phyloP scores from a whole-genome alignment of 2,797 vertebrate genomes.

The Brotula barbata region DNA sequence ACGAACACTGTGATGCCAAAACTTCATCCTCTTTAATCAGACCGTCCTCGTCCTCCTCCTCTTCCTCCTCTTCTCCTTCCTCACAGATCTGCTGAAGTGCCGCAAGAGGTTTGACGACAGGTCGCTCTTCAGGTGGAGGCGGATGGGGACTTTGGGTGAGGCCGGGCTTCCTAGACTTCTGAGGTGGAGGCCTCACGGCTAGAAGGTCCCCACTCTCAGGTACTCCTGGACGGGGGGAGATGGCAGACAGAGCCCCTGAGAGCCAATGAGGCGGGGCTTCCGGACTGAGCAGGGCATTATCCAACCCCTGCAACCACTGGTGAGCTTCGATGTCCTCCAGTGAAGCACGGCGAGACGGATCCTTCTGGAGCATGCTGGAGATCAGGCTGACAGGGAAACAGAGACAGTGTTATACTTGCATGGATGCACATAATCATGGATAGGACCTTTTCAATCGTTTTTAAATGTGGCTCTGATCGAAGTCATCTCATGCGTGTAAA shows the following conservation, averaged over 20 bases:
- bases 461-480: constrained; percentile 3
- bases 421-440: not conserved
- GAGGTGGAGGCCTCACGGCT: constrained; percentile 56
- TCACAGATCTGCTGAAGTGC: constrained; percentile 85
- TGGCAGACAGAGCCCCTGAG: constrained; percentile 59
- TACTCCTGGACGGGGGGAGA: constrained; percentile 61
- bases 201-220: constrained; percentile 77
- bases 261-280: constrained; percentile 79
- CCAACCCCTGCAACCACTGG: constrained; percentile 84
- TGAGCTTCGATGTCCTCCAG: constrained; percentile 84
- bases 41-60: constrained; percentile 56
- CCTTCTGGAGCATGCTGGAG: constrained; percentile 87
- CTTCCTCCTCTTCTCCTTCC: constrained; percentile 78
- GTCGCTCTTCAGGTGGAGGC: constrained; percentile 71
- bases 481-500: not conserved
- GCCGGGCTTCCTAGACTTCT: constrained; percentile 61
- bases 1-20: not conserved
- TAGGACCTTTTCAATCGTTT: too few species aligned
- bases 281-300: constrained; percentile 80
- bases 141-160: constrained; percentile 73
- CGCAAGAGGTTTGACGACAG: constrained; percentile 75
- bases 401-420: constrained; percentile 10
- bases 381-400: constrained; percentile 77
- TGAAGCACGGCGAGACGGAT: constrained; percentile 80
- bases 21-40: constrained; percentile 31